Evolutionary conservation across 2,113 vertebrate species (phyloP).

Genomic region (Gymnobelideus leadbeateri): DNA sequence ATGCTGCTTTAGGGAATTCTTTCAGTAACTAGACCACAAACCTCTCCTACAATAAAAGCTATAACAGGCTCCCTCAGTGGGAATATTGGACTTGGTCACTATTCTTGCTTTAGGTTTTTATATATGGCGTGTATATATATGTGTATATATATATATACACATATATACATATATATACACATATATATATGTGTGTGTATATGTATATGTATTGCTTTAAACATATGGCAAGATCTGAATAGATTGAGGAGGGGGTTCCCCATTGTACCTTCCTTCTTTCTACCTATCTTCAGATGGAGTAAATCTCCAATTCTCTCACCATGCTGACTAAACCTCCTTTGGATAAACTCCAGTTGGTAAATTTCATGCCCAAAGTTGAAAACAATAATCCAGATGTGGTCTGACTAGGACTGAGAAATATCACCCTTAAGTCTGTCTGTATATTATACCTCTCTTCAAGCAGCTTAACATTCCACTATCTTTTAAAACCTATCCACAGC

Average conservation of each 20-base stretch:
- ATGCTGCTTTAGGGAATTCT: neutral
- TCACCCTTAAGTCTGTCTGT: neutral
- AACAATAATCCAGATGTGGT: neutral
- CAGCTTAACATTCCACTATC: neutral
- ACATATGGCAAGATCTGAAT: neutral
- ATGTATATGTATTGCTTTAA: too few relatives aligned
- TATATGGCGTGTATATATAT: too few relatives aligned
- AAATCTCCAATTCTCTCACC: neutral
- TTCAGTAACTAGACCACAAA: neutral
- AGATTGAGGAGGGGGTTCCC: neutral
- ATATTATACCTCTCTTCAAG: neutral
- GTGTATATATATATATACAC: too few relatives aligned
- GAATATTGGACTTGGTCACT: neutral
- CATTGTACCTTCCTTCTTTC: neutral
- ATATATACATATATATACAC: too few relatives aligned
- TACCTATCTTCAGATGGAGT: neutral
- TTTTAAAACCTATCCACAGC: neutral
- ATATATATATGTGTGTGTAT: too few relatives aligned
- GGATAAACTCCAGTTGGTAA: neutral
- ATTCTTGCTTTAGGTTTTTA: neutral
- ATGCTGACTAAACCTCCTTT: neutral
- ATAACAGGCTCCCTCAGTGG: neutral
- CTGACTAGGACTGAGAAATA: neutral
- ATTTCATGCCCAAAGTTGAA: neutral
- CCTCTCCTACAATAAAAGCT: neutral